phyloP scores from a whole-genome alignment of 1,140 invertebrate genomes.

The Batillaria attramentaria region DNA sequence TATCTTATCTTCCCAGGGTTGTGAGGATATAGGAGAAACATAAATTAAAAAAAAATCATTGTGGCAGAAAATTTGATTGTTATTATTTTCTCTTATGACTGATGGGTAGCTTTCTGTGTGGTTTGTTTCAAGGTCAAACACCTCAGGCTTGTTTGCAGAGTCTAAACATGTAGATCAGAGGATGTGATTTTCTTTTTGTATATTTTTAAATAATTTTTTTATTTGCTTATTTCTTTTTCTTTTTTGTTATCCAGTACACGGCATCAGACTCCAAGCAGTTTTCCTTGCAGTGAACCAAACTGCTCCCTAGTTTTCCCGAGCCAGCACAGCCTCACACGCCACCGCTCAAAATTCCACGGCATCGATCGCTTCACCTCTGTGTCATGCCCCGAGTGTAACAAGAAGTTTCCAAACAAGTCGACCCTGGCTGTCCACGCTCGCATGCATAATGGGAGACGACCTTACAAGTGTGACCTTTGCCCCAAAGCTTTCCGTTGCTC shows the following conservation, averaged over 20 bases:
- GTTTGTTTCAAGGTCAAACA: too few relatives aligned
- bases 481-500: conserved; percentile 41
- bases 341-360: conserved; percentile 11
- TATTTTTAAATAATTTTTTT: too few relatives aligned
- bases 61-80: too few relatives aligned
- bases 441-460: conserved; percentile 42
- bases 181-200: too few relatives aligned
- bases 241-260: neutral
- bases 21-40: too few relatives aligned
- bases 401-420: conserved; percentile 16
- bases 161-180: too few relatives aligned
- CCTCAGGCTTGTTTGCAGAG: too few relatives aligned
- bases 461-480: conserved; percentile 48
- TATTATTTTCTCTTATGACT: too few relatives aligned
- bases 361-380: neutral
- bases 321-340: neutral
- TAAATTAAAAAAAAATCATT: too few relatives aligned
- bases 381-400: conserved; percentile 20
- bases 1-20: too few relatives aligned
- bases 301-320: conserved; percentile 2
- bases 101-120: too few relatives aligned
- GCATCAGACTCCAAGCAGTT: neutral
- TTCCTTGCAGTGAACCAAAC: conserved; percentile 1
- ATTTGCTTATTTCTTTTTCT: too few relatives aligned
- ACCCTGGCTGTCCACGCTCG: conserved; percentile 30